Percentiles rank a stretch among this genome's conserved stretches.
These are phyloP conservation scores for Sinelater perroti DNA, from an alignment of 2,888 invertebrate genomes.

Conservation along the genomic window DNA sequence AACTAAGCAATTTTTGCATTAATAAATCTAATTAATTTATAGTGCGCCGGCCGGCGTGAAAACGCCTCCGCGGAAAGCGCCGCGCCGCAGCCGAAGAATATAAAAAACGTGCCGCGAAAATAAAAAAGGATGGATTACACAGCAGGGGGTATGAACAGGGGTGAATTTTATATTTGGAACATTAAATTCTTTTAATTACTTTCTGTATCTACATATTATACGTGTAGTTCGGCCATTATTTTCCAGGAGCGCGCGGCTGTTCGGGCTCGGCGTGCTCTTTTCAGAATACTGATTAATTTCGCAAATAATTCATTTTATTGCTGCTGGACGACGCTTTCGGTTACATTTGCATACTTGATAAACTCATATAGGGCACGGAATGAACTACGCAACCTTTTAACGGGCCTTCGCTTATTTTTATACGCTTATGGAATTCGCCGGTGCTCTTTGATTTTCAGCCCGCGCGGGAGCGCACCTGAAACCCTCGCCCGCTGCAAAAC, in stretches of 20 bases:
- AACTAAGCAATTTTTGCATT: neutral
- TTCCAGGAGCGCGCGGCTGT: constrained; percentile 53
- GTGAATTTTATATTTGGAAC: constrained; percentile 60
- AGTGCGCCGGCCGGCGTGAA: no score
- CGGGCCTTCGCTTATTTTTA: no score
- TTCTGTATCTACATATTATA: constrained; percentile 60
- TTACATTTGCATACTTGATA: constrained; percentile 25
- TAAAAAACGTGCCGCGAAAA: constrained; percentile 47
- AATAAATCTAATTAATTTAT: constrained; percentile 23
- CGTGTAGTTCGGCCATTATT: constrained; percentile 59
- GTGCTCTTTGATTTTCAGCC: no score
- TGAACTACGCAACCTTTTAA: constrained; percentile 4
- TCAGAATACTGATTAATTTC: constrained; percentile 59
- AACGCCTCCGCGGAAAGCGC: no score
- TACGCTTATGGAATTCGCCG: no score
- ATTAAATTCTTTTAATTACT: constrained; percentile 62
- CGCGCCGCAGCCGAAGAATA: constrained; percentile 48
- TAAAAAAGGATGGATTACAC: constrained; percentile 49
- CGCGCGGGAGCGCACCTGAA: no score
- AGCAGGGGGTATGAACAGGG: constrained; percentile 46
- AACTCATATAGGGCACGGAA: constrained; percentile 23
- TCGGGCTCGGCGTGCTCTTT: constrained; percentile 49
- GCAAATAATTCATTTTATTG: constrained; percentile 47
- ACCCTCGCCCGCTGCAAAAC: no score
- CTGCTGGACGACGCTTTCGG: constrained; percentile 17